Evolutionary conservation across 2,113 vertebrate genomes (phyloP), one percentile per base, ranked within the genome.

Genomic region (Amphiprion percula): DNA sequence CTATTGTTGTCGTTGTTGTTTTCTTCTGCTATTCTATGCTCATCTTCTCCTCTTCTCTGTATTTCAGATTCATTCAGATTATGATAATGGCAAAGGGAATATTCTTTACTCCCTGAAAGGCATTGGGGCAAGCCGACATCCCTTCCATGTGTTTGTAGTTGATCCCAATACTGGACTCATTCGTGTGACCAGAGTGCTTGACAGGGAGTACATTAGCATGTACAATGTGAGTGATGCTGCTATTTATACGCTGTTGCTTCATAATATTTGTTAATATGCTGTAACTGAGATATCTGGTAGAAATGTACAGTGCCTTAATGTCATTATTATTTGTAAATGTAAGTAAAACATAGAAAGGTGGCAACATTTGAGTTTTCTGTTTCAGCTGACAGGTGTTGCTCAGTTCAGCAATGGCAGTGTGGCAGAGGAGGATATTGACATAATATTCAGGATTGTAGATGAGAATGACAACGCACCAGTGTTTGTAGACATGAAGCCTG

Each of bases 61-160:
- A 5, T 91, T 93, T 52, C 61, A 99, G 98, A 97, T 99, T 80
- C 94, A 95, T 76, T 98, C 97, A 24, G 97, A 99, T 54, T 86
- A 56, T 33, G 91, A 96, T 10, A 1, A 1, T 6, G 0, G 0
- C 37, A 63, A 77, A 37, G 33, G 33, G 21, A 83, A 80, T 33
- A 76, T 99, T 71, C 68, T 5, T 0, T 99, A 99, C 73, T 94
- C 80, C 89, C 95, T 95, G 80, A 93, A 55, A 91, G 98, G 92
- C 50, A 19, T 50, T 66, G 95, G 98, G 9, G 96, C 97, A 7
- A 94, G 90, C 68, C 12, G 72, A n/a, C 19, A 69, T 0, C 98
- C 98, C 2, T 94, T 86, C 5, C 88, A 96, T 44, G 90, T 97
- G 53, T 99, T 99, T 91, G 74, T 95, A 17, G 93, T 99, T 19